Base-by-base conservation (phyloP, 2,797 vertebrate genomes). In the Spinibarbus caldwelli region DNA sequence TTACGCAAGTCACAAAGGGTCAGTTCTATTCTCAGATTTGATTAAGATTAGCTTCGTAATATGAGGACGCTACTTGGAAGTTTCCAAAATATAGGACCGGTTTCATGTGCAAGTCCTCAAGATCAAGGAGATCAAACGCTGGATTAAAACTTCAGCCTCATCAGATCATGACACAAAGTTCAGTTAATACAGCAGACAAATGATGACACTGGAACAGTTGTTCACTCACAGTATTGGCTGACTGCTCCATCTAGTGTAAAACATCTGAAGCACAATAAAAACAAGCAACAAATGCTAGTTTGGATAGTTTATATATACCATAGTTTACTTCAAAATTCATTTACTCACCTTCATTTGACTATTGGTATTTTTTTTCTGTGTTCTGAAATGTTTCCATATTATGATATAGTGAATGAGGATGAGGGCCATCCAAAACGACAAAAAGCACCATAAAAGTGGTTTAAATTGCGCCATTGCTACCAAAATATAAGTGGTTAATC, bases 11-110 rank as follows among this genome's bases (percentile, higher is more conserved):
- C 79, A 82, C 36, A 86, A 68, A 47, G 47, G 83, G 68, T 41
- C 67, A 31, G 43, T 45, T 85, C 73, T 59, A 54, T 82, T 85
- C 70, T 66, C 73, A 82, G 66, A 54, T 64, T 78, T 76, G 78
- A 83, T 87, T 43, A 80, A 78, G 71, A 52, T 64, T 62, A 62
- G 41, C 68, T 67, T 59, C 12, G 64, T 26, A 52, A 34, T 43
- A 29, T 8, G 11, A 71, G 43, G 68, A 26, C 5, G n/a, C 38
- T 21, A 52, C 14, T 76, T 9, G 17, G 71, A 62, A 47, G 38
- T 72, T 75, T 41, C 57, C 78, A 67, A 75, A 75, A 66, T 52
- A 52, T 41, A 64, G 82, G 12, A 49, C 31, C 52, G 5, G 68
- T 45, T 77, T 57, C 15, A n/a, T 81, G 66, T 26, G 8, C 66